Percentiles rank a stretch among this genome's conserved stretches.
phyloP scores from a whole-genome alignment of 2,797 vertebrate species.

The Muscicapa striata region DNA sequence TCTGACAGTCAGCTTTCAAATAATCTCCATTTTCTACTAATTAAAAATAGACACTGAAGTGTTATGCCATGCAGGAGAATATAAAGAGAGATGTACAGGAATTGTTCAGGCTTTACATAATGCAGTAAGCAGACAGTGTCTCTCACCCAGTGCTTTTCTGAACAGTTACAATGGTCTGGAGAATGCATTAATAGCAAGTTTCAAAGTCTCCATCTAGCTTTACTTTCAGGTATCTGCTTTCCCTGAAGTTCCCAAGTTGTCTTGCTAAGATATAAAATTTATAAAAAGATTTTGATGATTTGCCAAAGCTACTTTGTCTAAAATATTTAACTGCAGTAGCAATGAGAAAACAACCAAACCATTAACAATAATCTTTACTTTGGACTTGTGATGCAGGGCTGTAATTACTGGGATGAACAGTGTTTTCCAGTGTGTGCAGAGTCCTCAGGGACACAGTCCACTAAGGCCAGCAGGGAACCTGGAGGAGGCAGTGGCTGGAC shows the following conservation, averaged over 20 bases:
- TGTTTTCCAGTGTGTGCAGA: not conserved
- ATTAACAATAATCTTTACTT: not conserved
- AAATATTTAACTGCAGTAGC: not conserved
- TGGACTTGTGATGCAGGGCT: not conserved
- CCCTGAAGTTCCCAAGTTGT: not conserved
- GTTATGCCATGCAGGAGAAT: not conserved
- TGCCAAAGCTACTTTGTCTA: not conserved
- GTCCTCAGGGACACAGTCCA: no score
- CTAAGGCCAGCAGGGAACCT: not conserved
- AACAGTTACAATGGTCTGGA: not conserved
- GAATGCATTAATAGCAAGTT: not conserved
- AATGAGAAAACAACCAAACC: not conserved
- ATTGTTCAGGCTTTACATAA: not conserved
- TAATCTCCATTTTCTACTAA: not conserved
- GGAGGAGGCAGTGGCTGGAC: not conserved
- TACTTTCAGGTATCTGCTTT: slow-evolving; percentile 14
- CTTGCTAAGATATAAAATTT: slow-evolving; percentile 9
- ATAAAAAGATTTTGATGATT: not conserved
- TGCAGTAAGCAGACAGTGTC: not conserved
- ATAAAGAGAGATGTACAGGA: not conserved
- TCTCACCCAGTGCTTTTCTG: not conserved
- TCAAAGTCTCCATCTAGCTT: not conserved
- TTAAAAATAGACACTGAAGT: not conserved
- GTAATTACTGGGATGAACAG: not conserved
- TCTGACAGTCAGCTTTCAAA: not conserved